Percentiles rank a stretch among this genome's conserved stretches.
Conservation (phyloP, 1,140 invertebrate genomes). For the Papilio helenus region DNA sequence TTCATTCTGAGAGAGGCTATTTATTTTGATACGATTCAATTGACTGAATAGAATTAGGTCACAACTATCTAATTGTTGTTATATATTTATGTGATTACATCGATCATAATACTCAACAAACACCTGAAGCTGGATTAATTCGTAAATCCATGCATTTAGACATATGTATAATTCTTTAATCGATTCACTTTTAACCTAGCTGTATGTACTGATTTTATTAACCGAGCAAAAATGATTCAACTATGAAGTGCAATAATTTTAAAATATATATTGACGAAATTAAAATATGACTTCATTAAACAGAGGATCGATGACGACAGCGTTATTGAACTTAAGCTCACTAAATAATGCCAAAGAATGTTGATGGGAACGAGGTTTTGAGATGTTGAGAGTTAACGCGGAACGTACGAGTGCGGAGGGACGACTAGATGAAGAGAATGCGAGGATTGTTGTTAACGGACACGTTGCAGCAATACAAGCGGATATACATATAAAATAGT, state of each 20-base stretch:
- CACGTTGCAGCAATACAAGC: conserved; percentile 49
- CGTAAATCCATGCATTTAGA: conserved; percentile 43
- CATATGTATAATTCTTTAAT: conserved; percentile 42
- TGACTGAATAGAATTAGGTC: conserved; percentile 82
- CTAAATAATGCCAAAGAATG: conserved; percentile 82
- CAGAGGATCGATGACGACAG: conserved; percentile 57
- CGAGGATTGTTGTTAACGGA: conserved; percentile 50
- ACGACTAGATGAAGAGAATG: conserved; percentile 57
- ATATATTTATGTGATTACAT: conserved; percentile 54
- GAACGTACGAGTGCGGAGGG: conserved; percentile 53
- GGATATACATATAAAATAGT: conserved; percentile 45
- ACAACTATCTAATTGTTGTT: conserved; percentile 65
- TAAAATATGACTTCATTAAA: conserved; percentile 50
- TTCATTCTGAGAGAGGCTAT: conserved; percentile 77
- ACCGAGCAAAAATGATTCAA: conserved; percentile 51
- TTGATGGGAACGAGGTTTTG: conserved; percentile 57
- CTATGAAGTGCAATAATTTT: conserved; percentile 67
- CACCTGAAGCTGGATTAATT: conserved; percentile 52
- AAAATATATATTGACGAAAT: conserved; percentile 51
- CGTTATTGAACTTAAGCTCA: conserved; percentile 70
- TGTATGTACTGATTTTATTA: conserved; percentile 39
- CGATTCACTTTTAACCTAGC: conserved; percentile 42
- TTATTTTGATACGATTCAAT: conserved; percentile 79
- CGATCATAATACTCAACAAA: conserved; percentile 69
- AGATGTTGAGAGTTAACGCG: conserved; percentile 45